A percentile compares a stretch with the other conserved stretches of the same genome.
Conservation (phyloP, 1,140 invertebrate genomes). For the Hyposmocoma kahamanoa region DNA sequence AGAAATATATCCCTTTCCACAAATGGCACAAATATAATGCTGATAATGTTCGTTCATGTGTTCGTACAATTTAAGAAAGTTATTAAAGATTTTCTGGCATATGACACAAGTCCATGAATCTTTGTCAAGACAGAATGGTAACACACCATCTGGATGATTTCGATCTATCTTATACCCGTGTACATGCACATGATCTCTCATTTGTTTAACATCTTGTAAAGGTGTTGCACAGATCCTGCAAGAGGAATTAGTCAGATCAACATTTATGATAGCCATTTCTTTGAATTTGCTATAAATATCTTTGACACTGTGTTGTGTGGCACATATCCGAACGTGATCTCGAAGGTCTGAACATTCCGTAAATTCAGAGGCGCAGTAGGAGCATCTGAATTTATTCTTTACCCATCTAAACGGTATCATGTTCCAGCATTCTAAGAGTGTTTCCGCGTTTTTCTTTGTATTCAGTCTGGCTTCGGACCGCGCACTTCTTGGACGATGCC, state of each 20-base stretch:
- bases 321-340: constrained; percentile 39
- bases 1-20: constrained; percentile 66
- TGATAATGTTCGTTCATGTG: constrained; percentile 68
- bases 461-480: constrained; percentile 43
- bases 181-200: constrained; percentile 40
- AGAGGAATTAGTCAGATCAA: constrained; percentile 41
- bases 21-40: constrained; percentile 66
- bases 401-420: constrained; percentile 57
- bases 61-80: constrained; percentile 62
- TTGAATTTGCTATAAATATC: constrained; percentile 63
- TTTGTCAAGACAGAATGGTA: constrained; percentile 51
- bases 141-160: constrained; percentile 46
- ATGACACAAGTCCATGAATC: constrained; percentile 54
- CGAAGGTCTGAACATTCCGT: constrained; percentile 39
- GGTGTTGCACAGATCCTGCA: constrained; percentile 38
- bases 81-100: constrained; percentile 51
- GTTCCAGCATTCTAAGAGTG: constrained; percentile 50
- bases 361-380: constrained; percentile 54
- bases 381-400: constrained; percentile 53
- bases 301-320: constrained; percentile 31
- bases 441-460: constrained; percentile 51
- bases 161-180: constrained; percentile 44
- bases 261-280: constrained; percentile 57
- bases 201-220: constrained; percentile 27
- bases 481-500: constrained; percentile 41